Conservation (phyloP, 1,140 invertebrate species). For the Cephus cinctus region DNA sequence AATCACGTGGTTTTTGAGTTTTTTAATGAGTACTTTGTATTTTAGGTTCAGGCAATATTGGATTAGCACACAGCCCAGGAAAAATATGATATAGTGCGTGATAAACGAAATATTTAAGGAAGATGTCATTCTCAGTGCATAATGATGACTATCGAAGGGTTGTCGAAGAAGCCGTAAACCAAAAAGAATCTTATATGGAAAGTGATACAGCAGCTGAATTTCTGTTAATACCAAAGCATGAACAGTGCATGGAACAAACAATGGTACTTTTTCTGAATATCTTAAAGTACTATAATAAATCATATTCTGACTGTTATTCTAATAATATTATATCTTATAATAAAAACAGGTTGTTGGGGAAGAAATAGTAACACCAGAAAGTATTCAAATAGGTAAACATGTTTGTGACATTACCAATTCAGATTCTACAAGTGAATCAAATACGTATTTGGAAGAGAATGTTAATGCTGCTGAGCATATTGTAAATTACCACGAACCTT, state of each 20-base stretch:
- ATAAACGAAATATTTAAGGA: background rate
- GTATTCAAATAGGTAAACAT: no score
- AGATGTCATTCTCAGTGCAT: background rate
- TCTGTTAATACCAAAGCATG: background rate
- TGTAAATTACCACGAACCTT: no score
- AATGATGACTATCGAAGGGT: background rate
- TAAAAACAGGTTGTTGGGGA: no score
- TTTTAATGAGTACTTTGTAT: background rate
- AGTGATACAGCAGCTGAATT: background rate
- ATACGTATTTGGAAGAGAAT: no score
- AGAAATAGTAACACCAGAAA: no score
- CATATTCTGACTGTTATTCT: no score
- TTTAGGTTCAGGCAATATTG: background rate
- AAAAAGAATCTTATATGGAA: background rate
- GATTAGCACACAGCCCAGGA: background rate
- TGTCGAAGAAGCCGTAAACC: background rate
- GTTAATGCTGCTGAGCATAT: no score
- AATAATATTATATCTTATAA: no score
- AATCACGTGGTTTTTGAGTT: background rate
- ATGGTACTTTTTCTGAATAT: slow-evolving; percentile 1
- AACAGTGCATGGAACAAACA: background rate
- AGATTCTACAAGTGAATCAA: no score
- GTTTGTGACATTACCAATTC: no score
- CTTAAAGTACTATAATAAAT: no score
- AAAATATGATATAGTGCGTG: background rate